Evolutionary conservation across 2,113 vertebrate species (phyloP), one percentile per base, ranked within the genome.

Genomic region (Rhodinocichla rosea): DNA sequence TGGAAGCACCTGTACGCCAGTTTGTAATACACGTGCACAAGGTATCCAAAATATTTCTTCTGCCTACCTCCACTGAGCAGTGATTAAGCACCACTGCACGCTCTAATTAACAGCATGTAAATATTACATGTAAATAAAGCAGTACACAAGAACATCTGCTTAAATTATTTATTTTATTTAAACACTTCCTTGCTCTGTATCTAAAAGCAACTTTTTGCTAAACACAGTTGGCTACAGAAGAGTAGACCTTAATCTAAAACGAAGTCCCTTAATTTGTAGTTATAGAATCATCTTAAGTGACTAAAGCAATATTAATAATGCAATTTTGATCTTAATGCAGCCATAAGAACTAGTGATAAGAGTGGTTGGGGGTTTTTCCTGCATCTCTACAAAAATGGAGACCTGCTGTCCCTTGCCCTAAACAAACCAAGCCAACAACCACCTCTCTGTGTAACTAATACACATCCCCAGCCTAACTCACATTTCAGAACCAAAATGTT

Each of bases 281-380:
- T 60, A 20, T 1, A 52, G 16, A 44, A 92, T 30, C 5, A 75
- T 39, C 11, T 71, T 9, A 55, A 82, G n/a, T 3, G 0, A 60
- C 44, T 27, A 42, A 42, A 42, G 18, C 32, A 74, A 11, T 13
- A 33, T 8, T 64, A 55, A 53, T 33, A 3, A 71, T 21, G 12
- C 8, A 52, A 24, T 33, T 15, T 55, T 55, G 16, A 83, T n/a
- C 10, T 37, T 90, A 50, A 42, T 8, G 20, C 15, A 73, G 64
- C 24, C 21, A 7, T 28, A 53, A 74, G 16, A 22, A 19, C 13
- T 14, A 56, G 70, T n/a, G 39, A 17, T 10, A 35, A 33, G 13
- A 15, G 7, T 35, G 23, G 13, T 2, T 50, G 11, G 10, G 3
- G 0, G 6, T 68, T 81, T 52, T 5, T 7, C 23, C 24, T 35